phyloP scores from a whole-genome alignment of 2,888 invertebrate genomes.

The Xanthia icteritia region DNA sequence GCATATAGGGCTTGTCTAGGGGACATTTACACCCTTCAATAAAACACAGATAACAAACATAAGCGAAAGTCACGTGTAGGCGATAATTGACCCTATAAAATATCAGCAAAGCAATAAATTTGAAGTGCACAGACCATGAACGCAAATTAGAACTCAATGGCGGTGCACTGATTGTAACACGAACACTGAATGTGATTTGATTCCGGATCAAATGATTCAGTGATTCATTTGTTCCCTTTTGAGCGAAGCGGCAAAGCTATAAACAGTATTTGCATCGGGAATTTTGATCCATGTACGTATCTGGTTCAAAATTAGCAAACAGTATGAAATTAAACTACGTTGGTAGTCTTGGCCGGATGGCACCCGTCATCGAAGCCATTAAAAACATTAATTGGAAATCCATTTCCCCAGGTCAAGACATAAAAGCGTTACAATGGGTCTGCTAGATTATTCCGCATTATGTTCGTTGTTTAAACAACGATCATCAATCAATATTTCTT shows the following conservation, averaged over 20 bases:
- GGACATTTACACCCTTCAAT: constrained; percentile 3
- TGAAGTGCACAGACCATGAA: constrained; percentile 53
- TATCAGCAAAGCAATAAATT: constrained; percentile 17
- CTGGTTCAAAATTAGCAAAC: constrained; percentile 23
- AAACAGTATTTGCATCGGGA: constrained; percentile 10
- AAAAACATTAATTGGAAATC: constrained; percentile 18
- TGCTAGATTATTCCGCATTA: not conserved
- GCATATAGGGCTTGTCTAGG: constrained; percentile 4
- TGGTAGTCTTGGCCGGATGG: not conserved
- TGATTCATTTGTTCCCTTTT: constrained; percentile 21
- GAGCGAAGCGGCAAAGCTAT: not conserved
- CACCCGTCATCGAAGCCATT: not conserved
- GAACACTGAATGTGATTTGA: constrained; percentile 5
- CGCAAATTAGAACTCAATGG: constrained; percentile 48
- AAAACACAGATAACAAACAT: constrained; percentile 4
- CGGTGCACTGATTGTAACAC: constrained; percentile 50
- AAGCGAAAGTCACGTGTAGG: constrained; percentile 53
- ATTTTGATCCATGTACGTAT: constrained; percentile 15
- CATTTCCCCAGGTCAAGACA: constrained; percentile 3
- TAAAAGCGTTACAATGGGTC: constrained; percentile 5
- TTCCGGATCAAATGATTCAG: constrained; percentile 37
- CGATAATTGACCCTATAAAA: constrained; percentile 48
- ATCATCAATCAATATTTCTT: not conserved
- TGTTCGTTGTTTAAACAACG: not conserved
- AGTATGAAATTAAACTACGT: constrained; percentile 7